Conservation (phyloP, 2,888 invertebrate species). For the Athalia cordata region DNA sequence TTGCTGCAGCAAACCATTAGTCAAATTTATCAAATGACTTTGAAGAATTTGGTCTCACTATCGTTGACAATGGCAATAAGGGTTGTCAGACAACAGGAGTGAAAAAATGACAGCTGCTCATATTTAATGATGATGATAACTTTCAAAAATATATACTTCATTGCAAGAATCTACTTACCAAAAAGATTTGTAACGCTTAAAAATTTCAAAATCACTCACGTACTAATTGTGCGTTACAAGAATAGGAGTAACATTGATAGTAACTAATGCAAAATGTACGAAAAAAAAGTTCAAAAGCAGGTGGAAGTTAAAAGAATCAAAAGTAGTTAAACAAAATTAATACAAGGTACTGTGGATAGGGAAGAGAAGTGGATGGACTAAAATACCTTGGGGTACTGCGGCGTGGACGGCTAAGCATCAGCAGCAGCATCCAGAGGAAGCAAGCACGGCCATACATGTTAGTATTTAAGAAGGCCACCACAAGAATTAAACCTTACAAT, state of each 20-base stretch:
- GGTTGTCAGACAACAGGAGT: background rate
- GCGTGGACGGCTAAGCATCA: slow-evolving; percentile 47
- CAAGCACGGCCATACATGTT: slow-evolving; percentile 51
- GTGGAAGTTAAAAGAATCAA: slow-evolving; percentile 14
- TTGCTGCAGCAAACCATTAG: too few relatives aligned
- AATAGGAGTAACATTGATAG: slow-evolving; percentile 33
- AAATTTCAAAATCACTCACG: slow-evolving; percentile 1
- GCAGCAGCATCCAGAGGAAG: slow-evolving; percentile 56
- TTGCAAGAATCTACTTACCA: slow-evolving; percentile 24
- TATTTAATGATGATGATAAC: slow-evolving; percentile 4
- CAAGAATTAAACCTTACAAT: slow-evolving; percentile 27
- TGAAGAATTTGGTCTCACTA: too few relatives aligned
- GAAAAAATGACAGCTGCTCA: background rate
- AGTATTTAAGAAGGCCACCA: slow-evolving; percentile 43
- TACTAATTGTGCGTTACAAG: slow-evolving; percentile 16
- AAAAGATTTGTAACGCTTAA: slow-evolving; percentile 21
- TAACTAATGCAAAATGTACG: slow-evolving; percentile 29
- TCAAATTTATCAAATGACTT: too few relatives aligned
- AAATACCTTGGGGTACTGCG: slow-evolving; percentile 67
- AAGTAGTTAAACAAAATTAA: background rate
- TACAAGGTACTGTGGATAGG: slow-evolving; percentile 4
- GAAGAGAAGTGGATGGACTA: slow-evolving; percentile 28
- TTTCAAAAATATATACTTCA: slow-evolving; percentile 3
- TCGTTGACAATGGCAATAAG: too few relatives aligned
- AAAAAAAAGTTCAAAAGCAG: slow-evolving; percentile 30